phyloP scores from a whole-genome alignment of 2,888 invertebrate genomes.

The Drosophila subsilvestris region DNA sequence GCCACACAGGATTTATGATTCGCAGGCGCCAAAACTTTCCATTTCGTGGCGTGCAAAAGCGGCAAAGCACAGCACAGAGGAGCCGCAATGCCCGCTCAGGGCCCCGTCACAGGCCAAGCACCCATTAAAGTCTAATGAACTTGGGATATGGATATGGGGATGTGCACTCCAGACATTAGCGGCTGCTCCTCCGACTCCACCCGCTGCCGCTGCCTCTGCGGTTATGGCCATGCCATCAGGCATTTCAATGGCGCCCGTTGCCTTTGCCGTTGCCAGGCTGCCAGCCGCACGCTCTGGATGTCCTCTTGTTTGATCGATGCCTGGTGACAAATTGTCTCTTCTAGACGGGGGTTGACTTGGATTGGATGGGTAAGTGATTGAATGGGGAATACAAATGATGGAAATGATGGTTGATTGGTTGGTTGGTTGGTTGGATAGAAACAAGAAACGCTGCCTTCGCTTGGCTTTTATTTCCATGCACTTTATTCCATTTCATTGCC shows the following conservation, averaged over 20 bases:
- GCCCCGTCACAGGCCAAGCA: background rate
- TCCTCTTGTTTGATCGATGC: conserved; percentile 66
- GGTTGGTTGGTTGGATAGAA: background rate
- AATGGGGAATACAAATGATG: background rate
- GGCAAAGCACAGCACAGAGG: background rate
- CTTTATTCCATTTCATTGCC: conserved; percentile 58
- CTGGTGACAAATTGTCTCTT: conserved; percentile 67
- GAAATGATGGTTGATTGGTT: too few species aligned
- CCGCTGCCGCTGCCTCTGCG: conserved; percentile 42
- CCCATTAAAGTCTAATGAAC: conserved; percentile 74
- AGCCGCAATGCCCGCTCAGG: conserved; percentile 16
- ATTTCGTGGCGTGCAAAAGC: conserved; percentile 56
- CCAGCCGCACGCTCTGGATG: conserved; percentile 13
- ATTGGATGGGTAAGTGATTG: conserved; percentile 2
- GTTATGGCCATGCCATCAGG: conserved; percentile 48
- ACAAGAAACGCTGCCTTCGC: conserved; percentile 23
- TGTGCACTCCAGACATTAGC: conserved; percentile 42
- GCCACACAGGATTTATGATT: conserved; percentile 54
- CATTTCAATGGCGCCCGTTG: conserved; percentile 59
- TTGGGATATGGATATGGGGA: conserved; percentile 33
- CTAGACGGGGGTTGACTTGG: conserved; percentile 5
- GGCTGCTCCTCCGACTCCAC: conserved; percentile 29
- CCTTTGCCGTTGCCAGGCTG: conserved; percentile 68
- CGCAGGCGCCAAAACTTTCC: conserved; percentile 59
- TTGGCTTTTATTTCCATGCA: conserved; percentile 57